phyloP scores from a whole-genome alignment of 2,888 invertebrate species.

The Amblyjoppa proteus region DNA sequence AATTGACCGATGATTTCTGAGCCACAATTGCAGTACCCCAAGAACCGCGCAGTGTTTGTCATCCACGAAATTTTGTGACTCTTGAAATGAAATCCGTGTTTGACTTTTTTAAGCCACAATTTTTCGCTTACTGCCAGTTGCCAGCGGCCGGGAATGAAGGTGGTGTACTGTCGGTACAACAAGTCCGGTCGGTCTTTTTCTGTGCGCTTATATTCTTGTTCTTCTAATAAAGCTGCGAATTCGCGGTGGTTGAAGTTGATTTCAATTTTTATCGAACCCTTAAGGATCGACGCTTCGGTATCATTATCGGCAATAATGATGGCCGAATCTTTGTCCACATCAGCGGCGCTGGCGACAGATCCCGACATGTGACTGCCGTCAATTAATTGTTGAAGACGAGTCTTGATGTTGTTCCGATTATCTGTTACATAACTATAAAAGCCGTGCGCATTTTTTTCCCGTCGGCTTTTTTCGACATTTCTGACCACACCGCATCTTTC shows the following conservation, averaged over 20 bases:
- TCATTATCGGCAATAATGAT: neutral
- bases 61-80: slow-evolving; percentile 16
- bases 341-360: neutral
- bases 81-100: slow-evolving; percentile 32
- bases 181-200: slow-evolving; percentile 15
- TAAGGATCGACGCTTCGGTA: neutral
- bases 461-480: neutral
- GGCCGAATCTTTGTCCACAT: neutral
- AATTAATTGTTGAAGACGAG: neutral
- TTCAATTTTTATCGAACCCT: neutral
- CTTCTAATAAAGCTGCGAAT: neutral
- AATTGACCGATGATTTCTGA: slow-evolving; percentile 1
- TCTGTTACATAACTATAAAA: slow-evolving; percentile 10
- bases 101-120: slow-evolving; percentile 3
- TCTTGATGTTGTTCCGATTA: slow-evolving; percentile 14
- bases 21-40: slow-evolving; percentile 1
- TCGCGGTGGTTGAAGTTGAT: slow-evolving; percentile 15
- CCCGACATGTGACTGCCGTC: neutral
- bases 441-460: neutral
- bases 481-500: neutral
- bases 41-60: neutral
- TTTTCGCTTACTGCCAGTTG: slow-evolving; percentile 19
- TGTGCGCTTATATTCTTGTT: slow-evolving; percentile 11
- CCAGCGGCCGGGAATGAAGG: slow-evolving; percentile 9
- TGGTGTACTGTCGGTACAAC: neutral